Evolutionary conservation across 2,797 vertebrate species (phyloP).

Genomic region (Pteronotus mesoamericanus): DNA sequence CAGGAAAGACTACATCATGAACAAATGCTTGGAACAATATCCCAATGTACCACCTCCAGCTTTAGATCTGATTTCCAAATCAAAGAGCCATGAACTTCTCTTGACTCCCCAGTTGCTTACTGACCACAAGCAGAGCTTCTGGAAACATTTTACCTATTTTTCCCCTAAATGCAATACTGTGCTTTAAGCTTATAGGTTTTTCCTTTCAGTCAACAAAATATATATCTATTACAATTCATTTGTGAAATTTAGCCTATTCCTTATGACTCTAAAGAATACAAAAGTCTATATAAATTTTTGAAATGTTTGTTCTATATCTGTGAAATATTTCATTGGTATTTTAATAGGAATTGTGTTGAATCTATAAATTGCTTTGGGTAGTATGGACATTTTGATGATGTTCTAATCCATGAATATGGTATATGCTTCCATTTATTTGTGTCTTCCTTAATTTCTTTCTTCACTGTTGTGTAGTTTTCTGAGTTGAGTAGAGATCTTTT

Average conservation of each 20-base stretch:
- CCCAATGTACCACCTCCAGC: not conserved
- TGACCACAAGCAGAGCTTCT: not conserved
- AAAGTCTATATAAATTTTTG: no score
- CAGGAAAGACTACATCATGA: not conserved
- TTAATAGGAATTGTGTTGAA: no score
- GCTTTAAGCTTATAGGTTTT: not conserved
- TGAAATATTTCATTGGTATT: no score
- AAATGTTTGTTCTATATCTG: no score
- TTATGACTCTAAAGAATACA: not conserved
- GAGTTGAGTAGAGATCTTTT: no score
- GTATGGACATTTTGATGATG: no score
- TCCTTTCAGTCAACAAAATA: not conserved
- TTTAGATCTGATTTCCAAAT: not conserved
- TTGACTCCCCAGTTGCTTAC: not conserved
- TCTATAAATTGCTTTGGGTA: no score
- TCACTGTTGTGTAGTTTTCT: no score
- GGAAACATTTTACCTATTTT: not conserved
- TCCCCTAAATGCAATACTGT: not conserved
- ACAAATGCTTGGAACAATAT: not conserved
- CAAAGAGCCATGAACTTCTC: not conserved
- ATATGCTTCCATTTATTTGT: no score
- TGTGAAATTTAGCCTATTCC: not conserved
- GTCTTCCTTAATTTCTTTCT: no score
- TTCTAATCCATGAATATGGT: no score
- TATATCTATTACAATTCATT: not conserved